phyloP scores from a whole-genome alignment of 2,888 invertebrate species.

The Magallana nippona region DNA sequence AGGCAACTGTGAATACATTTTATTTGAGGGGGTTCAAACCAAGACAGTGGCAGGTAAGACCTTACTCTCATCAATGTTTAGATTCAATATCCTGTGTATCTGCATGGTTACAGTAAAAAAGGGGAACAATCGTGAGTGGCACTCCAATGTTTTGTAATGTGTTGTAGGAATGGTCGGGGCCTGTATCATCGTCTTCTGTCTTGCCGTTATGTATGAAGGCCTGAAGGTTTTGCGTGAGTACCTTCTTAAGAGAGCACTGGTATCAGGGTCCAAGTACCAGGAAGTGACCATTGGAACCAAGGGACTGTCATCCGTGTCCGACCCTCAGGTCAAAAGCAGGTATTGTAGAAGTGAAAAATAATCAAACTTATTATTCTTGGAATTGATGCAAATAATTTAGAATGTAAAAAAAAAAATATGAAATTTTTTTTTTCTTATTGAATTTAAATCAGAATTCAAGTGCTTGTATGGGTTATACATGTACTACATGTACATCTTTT shows the following conservation, averaged over 20 bases:
- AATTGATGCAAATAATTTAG: no score
- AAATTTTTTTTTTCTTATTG: no score
- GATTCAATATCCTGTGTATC: not conserved
- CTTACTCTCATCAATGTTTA: no score
- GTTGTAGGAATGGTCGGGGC: slow-evolving; percentile 87
- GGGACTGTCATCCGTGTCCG: not conserved
- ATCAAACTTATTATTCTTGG: no score
- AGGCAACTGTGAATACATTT: slow-evolving; percentile 70
- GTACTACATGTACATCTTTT: no score
- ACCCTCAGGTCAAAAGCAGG: slow-evolving; percentile 1
- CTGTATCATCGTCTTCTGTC: slow-evolving; percentile 93
- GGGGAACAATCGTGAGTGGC: not conserved
- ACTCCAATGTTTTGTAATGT: not conserved
- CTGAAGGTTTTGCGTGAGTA: slow-evolving; percentile 89
- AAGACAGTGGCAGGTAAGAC: slow-evolving; percentile 63
- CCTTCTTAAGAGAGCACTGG: slow-evolving; percentile 65
- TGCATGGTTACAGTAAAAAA: not conserved
- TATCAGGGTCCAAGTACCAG: slow-evolving; percentile 44
- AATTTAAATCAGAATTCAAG: no score
- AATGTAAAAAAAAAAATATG: no score
- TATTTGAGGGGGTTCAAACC: slow-evolving; percentile 72
- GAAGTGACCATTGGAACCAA: slow-evolving; percentile 35
- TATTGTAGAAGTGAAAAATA: not conserved
- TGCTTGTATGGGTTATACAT: no score
- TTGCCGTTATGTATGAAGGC: slow-evolving; percentile 97